These are phyloP conservation scores for Benthosema pterotum DNA, from an alignment of 2,797 vertebrate species.

Conservation along the genomic window DNA sequence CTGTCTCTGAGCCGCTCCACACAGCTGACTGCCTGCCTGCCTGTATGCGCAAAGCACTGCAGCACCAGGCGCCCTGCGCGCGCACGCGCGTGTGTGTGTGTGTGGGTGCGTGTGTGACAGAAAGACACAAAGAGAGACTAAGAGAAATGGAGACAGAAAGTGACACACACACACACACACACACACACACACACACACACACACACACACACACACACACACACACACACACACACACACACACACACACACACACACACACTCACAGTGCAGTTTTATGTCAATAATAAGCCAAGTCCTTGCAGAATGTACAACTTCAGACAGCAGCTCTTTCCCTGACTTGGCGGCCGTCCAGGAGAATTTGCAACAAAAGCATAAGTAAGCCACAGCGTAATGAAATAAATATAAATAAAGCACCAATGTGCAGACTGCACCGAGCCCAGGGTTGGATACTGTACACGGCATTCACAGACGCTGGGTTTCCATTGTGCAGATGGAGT, in stretches of 20 bases:
- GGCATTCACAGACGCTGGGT: background rate
- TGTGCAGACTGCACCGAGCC: slow-evolving; percentile 17
- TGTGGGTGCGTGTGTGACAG: background rate
- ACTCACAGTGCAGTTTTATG: no score
- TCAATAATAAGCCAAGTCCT: background rate
- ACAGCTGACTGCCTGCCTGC: background rate
- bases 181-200: no score
- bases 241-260: no score
- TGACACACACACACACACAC: no score
- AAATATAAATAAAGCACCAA: slow-evolving; percentile 36
- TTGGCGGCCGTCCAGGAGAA: slow-evolving; percentile 21
- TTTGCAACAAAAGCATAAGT: slow-evolving; percentile 25
- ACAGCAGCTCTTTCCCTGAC: slow-evolving; percentile 25
- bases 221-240: no score
- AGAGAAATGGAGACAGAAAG: background rate
- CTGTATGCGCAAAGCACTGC: background rate
- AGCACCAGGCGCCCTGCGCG: background rate
- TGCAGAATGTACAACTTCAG: slow-evolving; percentile 24
- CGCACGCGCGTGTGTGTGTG: slow-evolving; percentile 18
- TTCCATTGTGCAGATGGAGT: background rate
- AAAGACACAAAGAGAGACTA: background rate
- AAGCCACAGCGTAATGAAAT: slow-evolving; percentile 42
- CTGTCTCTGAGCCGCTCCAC: slow-evolving; percentile 4
- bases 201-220: no score
- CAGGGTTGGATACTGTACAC: background rate